Conservation (phyloP, 2,888 invertebrate species). For the Agrilus mali region DNA sequence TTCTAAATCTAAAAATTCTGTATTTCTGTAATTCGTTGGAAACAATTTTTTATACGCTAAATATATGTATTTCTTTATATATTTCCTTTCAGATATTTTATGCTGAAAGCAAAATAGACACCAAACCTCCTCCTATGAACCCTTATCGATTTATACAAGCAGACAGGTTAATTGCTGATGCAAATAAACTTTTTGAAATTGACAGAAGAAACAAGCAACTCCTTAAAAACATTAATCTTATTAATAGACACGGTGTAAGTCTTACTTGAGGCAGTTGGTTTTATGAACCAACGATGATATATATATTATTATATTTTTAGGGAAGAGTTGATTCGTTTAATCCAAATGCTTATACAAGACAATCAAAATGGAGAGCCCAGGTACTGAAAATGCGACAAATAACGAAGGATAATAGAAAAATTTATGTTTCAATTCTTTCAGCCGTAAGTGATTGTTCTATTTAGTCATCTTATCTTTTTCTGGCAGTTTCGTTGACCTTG, state of each 20-base stretch:
- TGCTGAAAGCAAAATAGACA: conserved; percentile 33
- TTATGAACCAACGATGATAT: neutral
- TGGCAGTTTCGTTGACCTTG: too few relatives aligned
- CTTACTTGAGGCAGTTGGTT: neutral
- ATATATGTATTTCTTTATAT: neutral
- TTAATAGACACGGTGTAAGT: conserved; percentile 44
- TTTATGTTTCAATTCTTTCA: conserved; percentile 15
- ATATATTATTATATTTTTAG: conserved; percentile 12
- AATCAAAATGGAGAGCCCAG: conserved; percentile 21
- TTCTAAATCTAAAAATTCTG: too few relatives aligned
- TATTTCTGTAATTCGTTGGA: too few relatives aligned
- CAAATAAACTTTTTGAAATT: conserved; percentile 30
- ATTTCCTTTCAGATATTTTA: conserved; percentile 22
- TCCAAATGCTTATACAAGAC: conserved; percentile 20
- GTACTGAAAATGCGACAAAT: conserved; percentile 18
- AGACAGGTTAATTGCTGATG: conserved; percentile 24
- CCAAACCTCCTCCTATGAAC: conserved; percentile 40
- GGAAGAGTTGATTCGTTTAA: conserved; percentile 24
- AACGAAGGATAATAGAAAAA: conserved; percentile 19
- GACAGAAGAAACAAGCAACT: conserved; percentile 46
- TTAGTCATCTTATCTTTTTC: too few relatives aligned
- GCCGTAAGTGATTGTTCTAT: conserved; percentile 9
- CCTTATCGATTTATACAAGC: conserved; percentile 41
- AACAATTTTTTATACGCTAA: too few relatives aligned
- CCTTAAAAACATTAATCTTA: conserved; percentile 43